A percentile compares a stretch with the other conserved stretches of the same genome.
Evolutionary conservation across 2,888 invertebrate species (phyloP).

Genomic region (Ormyrus rosae): DNA sequence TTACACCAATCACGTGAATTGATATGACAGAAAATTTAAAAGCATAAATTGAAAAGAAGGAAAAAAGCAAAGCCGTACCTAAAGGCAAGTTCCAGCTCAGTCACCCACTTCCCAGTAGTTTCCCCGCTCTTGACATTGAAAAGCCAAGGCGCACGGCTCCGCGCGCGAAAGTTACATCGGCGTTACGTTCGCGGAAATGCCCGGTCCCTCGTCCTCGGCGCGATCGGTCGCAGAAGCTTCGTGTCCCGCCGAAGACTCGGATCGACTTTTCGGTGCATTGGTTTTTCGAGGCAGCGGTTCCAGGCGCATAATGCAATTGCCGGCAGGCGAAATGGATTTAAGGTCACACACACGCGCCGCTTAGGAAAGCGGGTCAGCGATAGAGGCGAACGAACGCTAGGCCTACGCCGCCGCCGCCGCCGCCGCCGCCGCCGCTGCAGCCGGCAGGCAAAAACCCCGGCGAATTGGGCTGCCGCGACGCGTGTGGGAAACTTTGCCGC

Average conservation of each 20-base stretch:
- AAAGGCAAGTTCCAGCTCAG: background rate
- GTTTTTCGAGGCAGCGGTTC: too few species aligned
- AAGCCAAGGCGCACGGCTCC: background rate
- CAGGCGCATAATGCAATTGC: conserved; percentile 24
- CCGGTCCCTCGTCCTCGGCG: too few species aligned
- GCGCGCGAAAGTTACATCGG: background rate
- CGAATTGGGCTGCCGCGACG: background rate
- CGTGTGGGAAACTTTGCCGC: background rate
- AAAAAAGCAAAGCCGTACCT: too few species aligned
- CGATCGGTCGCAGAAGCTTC: too few species aligned
- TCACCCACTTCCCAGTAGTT: background rate
- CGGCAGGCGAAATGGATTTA: conserved; percentile 50
- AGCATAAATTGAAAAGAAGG: too few species aligned
- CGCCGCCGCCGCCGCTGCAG: conserved; percentile 2
- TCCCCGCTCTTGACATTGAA: background rate
- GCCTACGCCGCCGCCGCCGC: conserved; percentile 7
- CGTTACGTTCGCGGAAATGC: too few species aligned
- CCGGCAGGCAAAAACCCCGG: conserved; percentile 12
- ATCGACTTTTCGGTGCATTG: too few species aligned
- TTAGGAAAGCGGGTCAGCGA: conserved; percentile 57
- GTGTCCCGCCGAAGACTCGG: too few species aligned
- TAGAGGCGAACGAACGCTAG: conserved; percentile 40
- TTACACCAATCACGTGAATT: too few species aligned
- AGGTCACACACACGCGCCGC: conserved; percentile 49
- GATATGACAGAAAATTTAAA: too few species aligned